A percentile compares a stretch with the other conserved stretches of the same genome.
Conservation (phyloP, 2,888 invertebrate species). For the Eupithecia insigniata region DNA sequence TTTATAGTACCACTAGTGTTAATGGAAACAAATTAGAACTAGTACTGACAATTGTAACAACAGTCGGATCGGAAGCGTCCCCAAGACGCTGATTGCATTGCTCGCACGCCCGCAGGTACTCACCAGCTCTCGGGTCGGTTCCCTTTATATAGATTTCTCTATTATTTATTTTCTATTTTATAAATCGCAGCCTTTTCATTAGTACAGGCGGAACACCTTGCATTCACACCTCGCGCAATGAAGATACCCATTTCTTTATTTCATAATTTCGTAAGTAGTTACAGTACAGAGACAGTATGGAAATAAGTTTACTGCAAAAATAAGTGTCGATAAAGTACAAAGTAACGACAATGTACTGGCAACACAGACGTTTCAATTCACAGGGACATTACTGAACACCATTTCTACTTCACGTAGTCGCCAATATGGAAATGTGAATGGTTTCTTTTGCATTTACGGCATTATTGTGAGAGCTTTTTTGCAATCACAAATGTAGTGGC, state of each 20-base stretch:
- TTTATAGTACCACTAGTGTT: no score
- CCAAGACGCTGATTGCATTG: no score
- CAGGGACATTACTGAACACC: constrained; percentile 9
- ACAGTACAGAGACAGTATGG: constrained; percentile 19
- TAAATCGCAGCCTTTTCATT: background rate
- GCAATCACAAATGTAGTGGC: constrained; percentile 1
- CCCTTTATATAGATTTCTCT: background rate
- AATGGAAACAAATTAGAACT: no score
- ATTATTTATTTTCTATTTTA: background rate
- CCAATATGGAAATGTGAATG: constrained; percentile 9
- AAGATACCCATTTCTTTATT: constrained; percentile 23
- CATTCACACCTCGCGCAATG: constrained; percentile 5
- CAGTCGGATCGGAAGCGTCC: no score
- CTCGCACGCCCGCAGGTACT: no score
- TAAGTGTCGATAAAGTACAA: constrained; percentile 27
- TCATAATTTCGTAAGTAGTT: constrained; percentile 9
- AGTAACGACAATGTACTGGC: constrained; percentile 9
- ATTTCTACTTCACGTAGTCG: background rate
- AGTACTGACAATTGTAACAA: no score
- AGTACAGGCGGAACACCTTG: background rate
- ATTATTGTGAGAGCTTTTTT: constrained; percentile 9
- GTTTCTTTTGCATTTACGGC: constrained; percentile 7
- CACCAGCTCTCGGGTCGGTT: no score
- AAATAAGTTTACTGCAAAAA: constrained; percentile 27
- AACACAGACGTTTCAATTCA: constrained; percentile 23